Base-by-base conservation (phyloP, 2,113 vertebrate genomes). In the Rhinoderma darwinii region DNA sequence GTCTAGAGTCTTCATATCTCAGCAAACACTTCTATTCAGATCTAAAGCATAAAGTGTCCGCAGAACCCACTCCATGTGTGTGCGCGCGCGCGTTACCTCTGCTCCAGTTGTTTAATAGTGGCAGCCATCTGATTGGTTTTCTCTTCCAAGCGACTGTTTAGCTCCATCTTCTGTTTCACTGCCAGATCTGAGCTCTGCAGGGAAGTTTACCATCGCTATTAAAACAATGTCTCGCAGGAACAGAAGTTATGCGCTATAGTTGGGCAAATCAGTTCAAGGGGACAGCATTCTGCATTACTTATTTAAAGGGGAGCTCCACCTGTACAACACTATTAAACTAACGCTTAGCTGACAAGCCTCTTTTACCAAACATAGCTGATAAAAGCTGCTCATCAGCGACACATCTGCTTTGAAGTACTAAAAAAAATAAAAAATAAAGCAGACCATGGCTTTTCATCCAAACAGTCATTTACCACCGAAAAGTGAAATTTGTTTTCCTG, bases 41-140 rank as follows among this genome's bases (percentile, higher is more conserved):
- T 32, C 76, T 79, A 37, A 37, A 25, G 15, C 39, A 39, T 25
- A 37, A 79, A 35, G 22, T 9, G 1, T 25, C 0, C 1, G 14
- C 73, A 44, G 35, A 39, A 35, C 7, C n/a, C 68, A 22, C 1
- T 47, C 3, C 17, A 12, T 8, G 74, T 73, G 10, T 4, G n/a
- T n/a, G n/a, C n/a, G 41, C 47, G 43, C 14, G 12, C 22, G 35
- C 44, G 86, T 95, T 95, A 99, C 98, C 98, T 99, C 92, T 92
- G 96, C 91, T 99, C 98, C 89, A 99, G 94, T 79, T 97, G 97
- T 94, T 97, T 99, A 84, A 99, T 96, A 32, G 96, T 97, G 86
- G 94, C 95, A 30, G 96, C 95, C 98, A 99, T 99, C 94, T 99
- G 98, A 94, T 96, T 97, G 9, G 97, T 96, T 88, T 99, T 99